Percentiles rank a stretch among this genome's conserved stretches.
Conservation (phyloP, 2,113 vertebrate genomes). For the Oreochromis niloticus region DNA sequence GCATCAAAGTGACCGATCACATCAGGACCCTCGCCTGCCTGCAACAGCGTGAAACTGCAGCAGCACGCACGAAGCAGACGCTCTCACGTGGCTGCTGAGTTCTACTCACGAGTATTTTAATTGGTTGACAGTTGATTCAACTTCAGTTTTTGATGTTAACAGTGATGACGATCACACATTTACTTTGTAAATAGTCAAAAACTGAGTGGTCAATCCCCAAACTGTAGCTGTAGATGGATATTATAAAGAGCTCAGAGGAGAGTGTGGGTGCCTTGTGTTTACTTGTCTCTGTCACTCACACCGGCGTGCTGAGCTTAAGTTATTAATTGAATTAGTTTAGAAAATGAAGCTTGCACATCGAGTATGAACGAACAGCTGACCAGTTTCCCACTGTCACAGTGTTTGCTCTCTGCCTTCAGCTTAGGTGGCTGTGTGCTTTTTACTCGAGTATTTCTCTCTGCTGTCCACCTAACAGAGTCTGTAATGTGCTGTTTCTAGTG, state of each 20-base stretch:
- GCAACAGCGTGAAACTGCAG: background rate
- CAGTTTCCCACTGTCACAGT: background rate
- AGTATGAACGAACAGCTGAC: background rate
- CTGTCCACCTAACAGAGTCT: background rate
- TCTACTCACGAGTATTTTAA: background rate
- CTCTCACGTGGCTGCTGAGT: background rate
- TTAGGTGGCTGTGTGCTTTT: background rate
- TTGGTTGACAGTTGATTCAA: background rate
- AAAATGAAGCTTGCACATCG: background rate
- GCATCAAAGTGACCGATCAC: background rate
- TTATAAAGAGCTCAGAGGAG: background rate
- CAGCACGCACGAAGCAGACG: background rate
- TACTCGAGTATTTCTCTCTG: background rate
- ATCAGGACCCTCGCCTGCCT: background rate
- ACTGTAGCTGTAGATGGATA: background rate
- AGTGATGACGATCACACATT: background rate
- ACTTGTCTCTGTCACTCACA: background rate
- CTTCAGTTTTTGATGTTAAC: background rate
- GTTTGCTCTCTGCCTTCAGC: background rate
- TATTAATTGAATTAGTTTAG: background rate
- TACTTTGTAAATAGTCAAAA: background rate
- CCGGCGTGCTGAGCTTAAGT: background rate
- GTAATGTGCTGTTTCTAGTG: background rate
- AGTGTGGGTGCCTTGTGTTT: background rate
- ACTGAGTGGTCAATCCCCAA: background rate